Conservation (phyloP, 2,888 invertebrate species). For the Synanthedon tipuliformis region DNA sequence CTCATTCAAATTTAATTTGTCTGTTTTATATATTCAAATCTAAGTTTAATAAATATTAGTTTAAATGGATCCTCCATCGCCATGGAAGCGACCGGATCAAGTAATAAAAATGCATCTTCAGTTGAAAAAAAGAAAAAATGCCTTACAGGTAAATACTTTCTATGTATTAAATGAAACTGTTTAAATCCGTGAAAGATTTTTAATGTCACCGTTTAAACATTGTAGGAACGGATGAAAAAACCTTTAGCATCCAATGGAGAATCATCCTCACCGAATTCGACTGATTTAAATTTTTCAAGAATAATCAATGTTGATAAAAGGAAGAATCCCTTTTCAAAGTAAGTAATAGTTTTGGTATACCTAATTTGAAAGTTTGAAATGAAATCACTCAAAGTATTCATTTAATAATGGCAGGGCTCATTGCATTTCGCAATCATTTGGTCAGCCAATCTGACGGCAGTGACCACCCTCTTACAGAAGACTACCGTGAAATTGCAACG, state of each 20-base stretch:
- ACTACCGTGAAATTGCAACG: too few relatives aligned
- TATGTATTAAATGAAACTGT: not conserved
- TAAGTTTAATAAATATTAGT: not conserved
- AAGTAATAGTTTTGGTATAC: constrained; percentile 17
- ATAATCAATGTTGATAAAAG: constrained; percentile 72
- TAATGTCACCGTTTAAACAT: constrained; percentile 1
- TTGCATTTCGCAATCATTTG: too few relatives aligned
- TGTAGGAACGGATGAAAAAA: constrained; percentile 59
- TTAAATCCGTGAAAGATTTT: not conserved
- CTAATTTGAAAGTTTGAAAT: too few relatives aligned
- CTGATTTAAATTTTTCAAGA: constrained; percentile 58
- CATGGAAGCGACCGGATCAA: constrained; percentile 74
- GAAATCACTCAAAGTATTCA: too few relatives aligned
- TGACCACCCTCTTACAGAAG: too few relatives aligned
- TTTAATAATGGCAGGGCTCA: too few relatives aligned
- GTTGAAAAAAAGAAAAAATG: constrained; percentile 81
- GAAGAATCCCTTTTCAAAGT: constrained; percentile 82
- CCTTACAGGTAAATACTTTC: constrained; percentile 71
- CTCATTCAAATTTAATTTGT: too few relatives aligned
- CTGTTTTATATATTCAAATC: too few relatives aligned
- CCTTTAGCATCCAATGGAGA: constrained; percentile 34
- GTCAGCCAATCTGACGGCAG: too few relatives aligned
- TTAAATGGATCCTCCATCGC: constrained; percentile 55
- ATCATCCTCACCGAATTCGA: constrained; percentile 21
- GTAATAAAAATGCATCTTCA: constrained; percentile 78